Conservation (phyloP, 2,888 invertebrate species). For the Scaptomyza tumidula region DNA sequence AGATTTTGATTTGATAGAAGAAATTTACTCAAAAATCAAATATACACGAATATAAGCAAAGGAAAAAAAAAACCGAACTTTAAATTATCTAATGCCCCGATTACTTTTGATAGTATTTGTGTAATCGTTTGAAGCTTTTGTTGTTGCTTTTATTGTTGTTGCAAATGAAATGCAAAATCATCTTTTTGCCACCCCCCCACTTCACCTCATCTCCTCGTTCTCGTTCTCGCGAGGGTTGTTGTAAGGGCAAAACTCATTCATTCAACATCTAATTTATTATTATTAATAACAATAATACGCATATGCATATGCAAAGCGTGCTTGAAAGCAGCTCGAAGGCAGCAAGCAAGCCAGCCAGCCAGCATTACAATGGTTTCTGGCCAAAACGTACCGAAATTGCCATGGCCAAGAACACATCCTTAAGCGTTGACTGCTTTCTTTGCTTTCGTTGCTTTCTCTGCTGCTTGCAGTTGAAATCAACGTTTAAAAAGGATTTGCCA, state of each 20-base stretch:
- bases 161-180: conserved; percentile 42
- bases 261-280: conserved; percentile 65
- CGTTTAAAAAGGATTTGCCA: conserved; percentile 79
- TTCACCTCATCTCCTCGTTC: neutral
- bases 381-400: conserved; percentile 19
- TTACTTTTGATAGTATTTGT: neutral
- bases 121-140: too few relatives aligned
- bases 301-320: conserved; percentile 69
- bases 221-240: too few relatives aligned
- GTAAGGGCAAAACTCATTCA: neutral
- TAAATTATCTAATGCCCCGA: neutral
- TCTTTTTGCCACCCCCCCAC: neutral
- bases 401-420: conserved; percentile 31
- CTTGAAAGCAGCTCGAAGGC: conserved; percentile 39
- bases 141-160: neutral
- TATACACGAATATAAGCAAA: too few relatives aligned
- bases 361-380: conserved; percentile 22
- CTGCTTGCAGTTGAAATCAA: conserved; percentile 66
- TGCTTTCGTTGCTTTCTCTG: conserved; percentile 35
- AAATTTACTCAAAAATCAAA: neutral
- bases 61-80: neutral
- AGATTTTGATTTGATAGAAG: neutral
- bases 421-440: conserved; percentile 20
- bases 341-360: too few relatives aligned
- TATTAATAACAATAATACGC: conserved; percentile 77